phyloP scores from a whole-genome alignment of 2,888 invertebrate species.

The Gasteruption jaculator region DNA sequence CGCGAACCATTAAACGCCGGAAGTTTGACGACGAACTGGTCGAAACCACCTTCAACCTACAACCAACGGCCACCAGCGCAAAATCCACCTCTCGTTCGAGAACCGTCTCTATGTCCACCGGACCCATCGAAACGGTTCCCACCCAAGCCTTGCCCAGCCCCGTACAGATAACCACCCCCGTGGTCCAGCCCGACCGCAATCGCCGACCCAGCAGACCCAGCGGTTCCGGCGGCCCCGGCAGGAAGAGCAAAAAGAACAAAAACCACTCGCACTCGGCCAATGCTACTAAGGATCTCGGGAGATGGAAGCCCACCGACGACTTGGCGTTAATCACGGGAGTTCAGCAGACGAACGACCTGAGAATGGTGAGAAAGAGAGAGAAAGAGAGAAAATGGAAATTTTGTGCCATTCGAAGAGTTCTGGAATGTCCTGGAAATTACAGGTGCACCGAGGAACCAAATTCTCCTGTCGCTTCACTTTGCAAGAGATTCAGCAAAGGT shows the following conservation, averaged over 20 bases:
- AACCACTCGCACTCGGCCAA: slow-evolving; percentile 64
- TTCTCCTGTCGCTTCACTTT: slow-evolving; percentile 94
- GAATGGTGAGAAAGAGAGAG: slow-evolving; percentile 54
- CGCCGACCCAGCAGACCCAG: slow-evolving; percentile 42
- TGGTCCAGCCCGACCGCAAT: slow-evolving; percentile 41
- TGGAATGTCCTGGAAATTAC: slow-evolving; percentile 5
- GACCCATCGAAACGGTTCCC: slow-evolving; percentile 37
- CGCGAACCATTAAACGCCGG: slow-evolving; percentile 89
- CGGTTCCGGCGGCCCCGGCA: slow-evolving; percentile 42
- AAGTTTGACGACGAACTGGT: slow-evolving; percentile 97
- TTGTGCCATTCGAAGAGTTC: slow-evolving; percentile 12
- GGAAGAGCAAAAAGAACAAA: slow-evolving; percentile 55
- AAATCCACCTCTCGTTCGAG: slow-evolving; percentile 44
- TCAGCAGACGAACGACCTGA: slow-evolving; percentile 81
- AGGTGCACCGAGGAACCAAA: slow-evolving; percentile 87
- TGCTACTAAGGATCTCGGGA: slow-evolving; percentile 79
- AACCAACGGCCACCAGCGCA: slow-evolving; percentile 42
- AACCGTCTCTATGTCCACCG: slow-evolving; percentile 38
- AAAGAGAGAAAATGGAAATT: slow-evolving; percentile 5
- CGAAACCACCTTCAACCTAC: slow-evolving; percentile 57
- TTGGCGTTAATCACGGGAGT: slow-evolving; percentile 89
- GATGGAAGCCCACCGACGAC: slow-evolving; percentile 98
- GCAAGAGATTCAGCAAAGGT: slow-evolving; percentile 90
- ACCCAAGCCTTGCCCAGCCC: slow-evolving; percentile 38
- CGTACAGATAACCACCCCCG: slow-evolving; percentile 32